A percentile compares a stretch with the other conserved stretches of the same genome.
These are phyloP conservation scores for Panagrolaimus sp. DNA, from an alignment of 1,140 invertebrate species.

Conservation along the genomic window DNA sequence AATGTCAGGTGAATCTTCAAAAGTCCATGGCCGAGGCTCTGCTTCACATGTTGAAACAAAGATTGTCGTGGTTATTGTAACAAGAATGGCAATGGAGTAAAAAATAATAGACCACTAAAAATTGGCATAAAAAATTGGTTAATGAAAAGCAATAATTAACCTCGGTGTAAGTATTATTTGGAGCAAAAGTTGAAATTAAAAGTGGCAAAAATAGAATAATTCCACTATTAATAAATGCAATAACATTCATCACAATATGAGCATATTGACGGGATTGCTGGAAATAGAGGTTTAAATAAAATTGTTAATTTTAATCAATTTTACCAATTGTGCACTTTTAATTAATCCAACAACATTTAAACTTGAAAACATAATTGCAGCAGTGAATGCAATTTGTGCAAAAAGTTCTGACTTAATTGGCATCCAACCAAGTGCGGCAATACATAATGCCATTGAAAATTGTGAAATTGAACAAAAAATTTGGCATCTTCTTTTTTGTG, in stretches of 20 bases:
- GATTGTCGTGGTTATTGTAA: constrained; percentile 25
- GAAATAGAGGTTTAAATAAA: neutral
- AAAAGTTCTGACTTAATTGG: constrained; percentile 29
- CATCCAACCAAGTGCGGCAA: constrained; percentile 42
- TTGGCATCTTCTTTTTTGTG: constrained; percentile 29
- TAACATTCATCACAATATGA: constrained; percentile 37
- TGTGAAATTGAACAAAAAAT: constrained; percentile 41
- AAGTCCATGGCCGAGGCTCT: constrained; percentile 32
- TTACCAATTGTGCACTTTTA: constrained; percentile 43
- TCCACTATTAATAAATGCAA: constrained; percentile 25
- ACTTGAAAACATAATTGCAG: constrained; percentile 39
- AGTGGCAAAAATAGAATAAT: constrained; percentile 28
- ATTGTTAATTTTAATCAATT: neutral
- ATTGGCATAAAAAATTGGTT: neutral
- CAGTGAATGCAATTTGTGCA: constrained; percentile 44
- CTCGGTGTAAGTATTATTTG: constrained; percentile 26
- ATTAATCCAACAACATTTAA: constrained; percentile 35
- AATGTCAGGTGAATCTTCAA: too few species aligned
- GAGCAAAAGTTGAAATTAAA: constrained; percentile 18
- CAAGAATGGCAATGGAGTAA: constrained; percentile 5
- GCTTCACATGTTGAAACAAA: constrained; percentile 38
- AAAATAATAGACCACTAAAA: constrained; percentile 33
- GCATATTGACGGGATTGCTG: constrained; percentile 40
- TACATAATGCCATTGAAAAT: constrained; percentile 48
- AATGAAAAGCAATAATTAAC: neutral